phyloP scores from a whole-genome alignment of 2,113 vertebrate species.

The Tachuris rubrigastra region DNA sequence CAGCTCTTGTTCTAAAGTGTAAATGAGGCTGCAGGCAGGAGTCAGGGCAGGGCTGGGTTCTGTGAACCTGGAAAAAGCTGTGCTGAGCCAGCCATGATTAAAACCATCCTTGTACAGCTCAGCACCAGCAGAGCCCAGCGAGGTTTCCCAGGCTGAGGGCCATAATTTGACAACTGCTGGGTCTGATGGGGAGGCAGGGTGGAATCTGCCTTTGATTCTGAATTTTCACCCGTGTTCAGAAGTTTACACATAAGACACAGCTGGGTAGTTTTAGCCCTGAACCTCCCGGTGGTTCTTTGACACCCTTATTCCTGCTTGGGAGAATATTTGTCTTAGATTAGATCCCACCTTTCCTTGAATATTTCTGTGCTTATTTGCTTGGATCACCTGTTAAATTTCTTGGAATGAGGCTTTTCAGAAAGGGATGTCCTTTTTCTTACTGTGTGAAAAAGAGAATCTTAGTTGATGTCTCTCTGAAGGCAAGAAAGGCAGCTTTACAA shows the following conservation, averaged over 20 bases:
- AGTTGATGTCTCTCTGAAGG: background rate
- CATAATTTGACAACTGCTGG: background rate
- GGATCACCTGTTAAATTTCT: background rate
- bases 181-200: background rate
- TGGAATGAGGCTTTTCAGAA: background rate
- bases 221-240: background rate
- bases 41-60: background rate
- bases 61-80: background rate
- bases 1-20: background rate
- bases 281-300: background rate
- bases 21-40: background rate
- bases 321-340: background rate
- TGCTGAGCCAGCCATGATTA: background rate
- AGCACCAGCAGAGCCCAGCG: background rate
- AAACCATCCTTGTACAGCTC: background rate
- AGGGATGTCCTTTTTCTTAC: background rate
- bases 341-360: background rate
- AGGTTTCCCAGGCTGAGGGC: background rate
- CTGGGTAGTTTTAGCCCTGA: background rate
- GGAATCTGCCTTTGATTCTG: background rate
- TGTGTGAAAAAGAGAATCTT: background rate
- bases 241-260: background rate
- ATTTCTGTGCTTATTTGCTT: background rate
- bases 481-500: background rate
- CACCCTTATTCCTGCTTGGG: background rate